Evolutionary conservation across 1,140 invertebrate species (phyloP).

Genomic region (Drosophila elegans): DNA sequence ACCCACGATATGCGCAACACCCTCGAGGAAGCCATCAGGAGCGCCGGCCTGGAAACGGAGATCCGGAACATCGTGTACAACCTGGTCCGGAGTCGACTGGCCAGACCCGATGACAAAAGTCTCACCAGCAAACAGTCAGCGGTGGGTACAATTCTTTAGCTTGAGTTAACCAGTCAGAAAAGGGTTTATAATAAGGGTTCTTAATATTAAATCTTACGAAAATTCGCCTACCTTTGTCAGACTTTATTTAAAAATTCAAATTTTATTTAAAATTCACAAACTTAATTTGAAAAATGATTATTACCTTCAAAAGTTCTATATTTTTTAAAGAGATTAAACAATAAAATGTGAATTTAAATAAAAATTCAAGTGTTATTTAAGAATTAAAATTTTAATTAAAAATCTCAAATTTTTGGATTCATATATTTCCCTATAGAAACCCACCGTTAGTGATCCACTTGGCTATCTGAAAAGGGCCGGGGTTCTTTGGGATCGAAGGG

Average conservation of each 20-base stretch:
- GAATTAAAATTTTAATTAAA: no score
- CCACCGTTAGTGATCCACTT: conserved; percentile 86
- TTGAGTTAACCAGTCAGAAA: background rate
- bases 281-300: no score
- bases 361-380: no score
- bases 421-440: conserved; percentile 43
- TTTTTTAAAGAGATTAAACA: no score
- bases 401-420: no score
- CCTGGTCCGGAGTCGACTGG: conserved; percentile 87
- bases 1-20: conserved; percentile 91
- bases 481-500: conserved; percentile 96
- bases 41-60: conserved; percentile 91
- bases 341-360: no score
- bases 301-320: no score
- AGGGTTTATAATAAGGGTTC: background rate
- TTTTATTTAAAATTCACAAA: no score
- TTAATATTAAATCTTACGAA: no score
- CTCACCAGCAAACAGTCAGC: conserved; percentile 31
- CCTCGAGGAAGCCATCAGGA: conserved; percentile 90
- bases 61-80: conserved; percentile 93
- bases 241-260: no score
- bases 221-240: no score
- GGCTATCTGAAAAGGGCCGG: conserved; percentile 93
- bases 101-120: conserved; percentile 54
- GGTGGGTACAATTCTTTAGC: conserved; percentile 25